Evolutionary conservation across 2,113 vertebrate species (phyloP).

Genomic region (Pelmatolapia mariae): DNA sequence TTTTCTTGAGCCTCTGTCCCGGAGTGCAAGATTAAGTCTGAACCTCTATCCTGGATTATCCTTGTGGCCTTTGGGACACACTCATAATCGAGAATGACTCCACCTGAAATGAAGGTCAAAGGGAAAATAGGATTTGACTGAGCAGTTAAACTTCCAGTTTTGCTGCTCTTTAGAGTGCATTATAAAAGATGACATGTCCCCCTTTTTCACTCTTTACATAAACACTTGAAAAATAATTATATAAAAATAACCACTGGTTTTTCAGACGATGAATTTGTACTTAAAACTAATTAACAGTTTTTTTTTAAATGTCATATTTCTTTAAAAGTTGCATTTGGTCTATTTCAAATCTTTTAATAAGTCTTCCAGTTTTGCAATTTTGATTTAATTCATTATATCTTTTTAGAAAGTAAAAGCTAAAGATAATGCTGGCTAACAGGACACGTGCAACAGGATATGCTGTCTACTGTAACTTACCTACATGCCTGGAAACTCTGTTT

Average conservation of each 20-base stretch:
- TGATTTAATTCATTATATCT: neutral
- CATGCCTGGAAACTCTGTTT: constrained; percentile 18
- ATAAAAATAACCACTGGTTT: neutral
- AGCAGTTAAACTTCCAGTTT: neutral
- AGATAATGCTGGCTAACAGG: neutral
- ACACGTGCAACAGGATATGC: neutral
- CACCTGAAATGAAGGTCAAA: constrained; percentile 54
- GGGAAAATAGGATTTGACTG: constrained; percentile 14
- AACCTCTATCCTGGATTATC: constrained; percentile 59
- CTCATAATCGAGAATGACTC: constrained; percentile 26
- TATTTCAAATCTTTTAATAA: neutral
- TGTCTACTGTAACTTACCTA: constrained; percentile 14
- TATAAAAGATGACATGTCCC: neutral
- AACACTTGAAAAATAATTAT: neutral
- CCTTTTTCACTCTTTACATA: neutral
- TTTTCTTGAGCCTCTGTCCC: constrained; percentile 45
- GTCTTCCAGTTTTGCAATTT: neutral
- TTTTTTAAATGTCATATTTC: neutral
- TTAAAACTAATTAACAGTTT: neutral
- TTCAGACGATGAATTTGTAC: neutral
- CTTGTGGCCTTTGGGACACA: constrained; percentile 26
- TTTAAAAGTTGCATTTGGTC: neutral
- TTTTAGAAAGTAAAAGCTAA: neutral
- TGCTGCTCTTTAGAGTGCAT: neutral
- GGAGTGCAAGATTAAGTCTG: constrained; percentile 40